Percentiles rank a stretch among this genome's conserved stretches.
phyloP scores from a whole-genome alignment of 2,888 invertebrate genomes.

The Anoplius nigerrimus region DNA sequence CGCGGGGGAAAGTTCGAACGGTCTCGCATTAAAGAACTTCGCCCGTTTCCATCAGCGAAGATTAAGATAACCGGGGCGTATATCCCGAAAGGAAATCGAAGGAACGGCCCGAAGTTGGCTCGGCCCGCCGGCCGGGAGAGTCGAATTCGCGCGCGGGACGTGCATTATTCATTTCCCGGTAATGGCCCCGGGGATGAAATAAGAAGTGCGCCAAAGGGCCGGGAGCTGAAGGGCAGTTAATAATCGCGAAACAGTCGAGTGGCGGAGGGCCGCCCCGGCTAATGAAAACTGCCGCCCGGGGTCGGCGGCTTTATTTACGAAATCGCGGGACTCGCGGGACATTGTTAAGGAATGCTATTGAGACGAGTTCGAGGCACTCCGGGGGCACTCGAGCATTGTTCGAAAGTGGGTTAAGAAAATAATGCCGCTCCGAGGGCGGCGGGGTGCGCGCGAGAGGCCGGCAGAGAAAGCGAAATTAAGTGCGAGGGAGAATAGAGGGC shows the following conservation, averaged over 20 bases:
- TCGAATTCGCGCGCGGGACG: no score
- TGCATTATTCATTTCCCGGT: no score
- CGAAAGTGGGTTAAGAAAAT: constrained; percentile 42
- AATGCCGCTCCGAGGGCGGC: constrained; percentile 34
- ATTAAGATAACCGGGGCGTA: no score
- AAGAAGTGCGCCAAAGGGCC: no score
- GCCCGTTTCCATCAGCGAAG: no score
- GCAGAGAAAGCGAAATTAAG: background rate
- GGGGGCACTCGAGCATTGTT: constrained; percentile 30
- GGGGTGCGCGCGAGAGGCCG: constrained; percentile 10
- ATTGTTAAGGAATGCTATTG: constrained; percentile 29
- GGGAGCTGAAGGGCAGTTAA: constrained; percentile 7
- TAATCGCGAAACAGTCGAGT: constrained; percentile 21
- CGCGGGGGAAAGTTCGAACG: background rate
- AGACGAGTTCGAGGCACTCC: constrained; percentile 26
- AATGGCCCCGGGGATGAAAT: no score
- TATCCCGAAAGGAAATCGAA: no score
- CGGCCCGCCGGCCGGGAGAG: no score
- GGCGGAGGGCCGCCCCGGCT: background rate
- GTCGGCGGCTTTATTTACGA: constrained; percentile 27
- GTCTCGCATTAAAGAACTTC: no score
- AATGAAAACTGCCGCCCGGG: background rate
- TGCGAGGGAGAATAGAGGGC: background rate
- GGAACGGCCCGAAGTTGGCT: no score
- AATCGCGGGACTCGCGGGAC: constrained; percentile 29